Conservation (phyloP, 2,797 vertebrate genomes). For the Macroramphosus scolopax region DNA sequence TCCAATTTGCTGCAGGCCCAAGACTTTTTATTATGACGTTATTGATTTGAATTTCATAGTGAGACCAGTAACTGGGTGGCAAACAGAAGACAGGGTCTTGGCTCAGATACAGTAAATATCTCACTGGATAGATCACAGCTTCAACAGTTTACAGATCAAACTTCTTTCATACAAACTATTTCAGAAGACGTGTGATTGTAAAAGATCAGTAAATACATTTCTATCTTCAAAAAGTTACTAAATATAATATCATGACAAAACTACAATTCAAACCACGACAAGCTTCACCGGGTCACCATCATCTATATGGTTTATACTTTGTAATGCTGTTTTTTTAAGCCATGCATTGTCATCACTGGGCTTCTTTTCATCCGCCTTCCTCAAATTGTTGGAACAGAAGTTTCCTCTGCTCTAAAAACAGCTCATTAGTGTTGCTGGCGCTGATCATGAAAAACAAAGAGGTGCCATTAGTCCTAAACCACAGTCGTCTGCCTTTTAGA, state of each 20-base stretch:
- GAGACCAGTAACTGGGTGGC: slow-evolving; percentile 47
- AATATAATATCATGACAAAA: not conserved
- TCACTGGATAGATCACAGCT: slow-evolving; percentile 31
- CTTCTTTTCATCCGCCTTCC: slow-evolving; percentile 1
- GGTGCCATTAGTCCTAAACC: slow-evolving; percentile 7
- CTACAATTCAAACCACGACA: too few relatives aligned
- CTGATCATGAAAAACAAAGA: slow-evolving; percentile 11
- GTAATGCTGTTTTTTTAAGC: not conserved
- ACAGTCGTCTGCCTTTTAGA: not conserved
- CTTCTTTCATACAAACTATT: not conserved
- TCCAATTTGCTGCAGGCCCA: slow-evolving; percentile 63
- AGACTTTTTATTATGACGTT: slow-evolving; percentile 60
- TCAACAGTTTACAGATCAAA: slow-evolving; percentile 13
- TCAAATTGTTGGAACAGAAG: slow-evolving; percentile 1
- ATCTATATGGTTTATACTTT: not conserved
- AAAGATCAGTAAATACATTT: slow-evolving; percentile 1
- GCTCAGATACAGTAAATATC: slow-evolving; percentile 47
- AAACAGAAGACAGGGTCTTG: slow-evolving; percentile 41
- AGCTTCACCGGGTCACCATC: not conserved
- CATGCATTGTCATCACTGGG: not conserved
- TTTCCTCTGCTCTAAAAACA: slow-evolving; percentile 13
- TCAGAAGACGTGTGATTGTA: not conserved
- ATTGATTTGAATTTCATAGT: slow-evolving; percentile 70
- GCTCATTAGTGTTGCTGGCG: slow-evolving; percentile 23
- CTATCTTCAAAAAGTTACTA: not conserved